Percentiles rank a stretch among this genome's conserved stretches.
Evolutionary conservation across 1,140 invertebrate species (phyloP).

Genomic region (Microplitis mediator): DNA sequence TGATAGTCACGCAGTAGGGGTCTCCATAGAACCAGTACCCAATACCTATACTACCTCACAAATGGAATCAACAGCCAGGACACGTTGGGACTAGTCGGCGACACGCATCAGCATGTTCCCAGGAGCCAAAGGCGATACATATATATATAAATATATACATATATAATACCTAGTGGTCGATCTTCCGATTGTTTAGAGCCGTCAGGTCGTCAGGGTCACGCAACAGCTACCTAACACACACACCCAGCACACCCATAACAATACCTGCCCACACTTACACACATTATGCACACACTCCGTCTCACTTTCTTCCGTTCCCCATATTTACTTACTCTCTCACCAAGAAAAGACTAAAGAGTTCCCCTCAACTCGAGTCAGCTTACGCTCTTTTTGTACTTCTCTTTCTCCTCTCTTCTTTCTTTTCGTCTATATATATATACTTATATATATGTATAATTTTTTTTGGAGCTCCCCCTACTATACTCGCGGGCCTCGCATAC

Average conservation of each 20-base stretch:
- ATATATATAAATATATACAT: no score
- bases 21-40: background rate
- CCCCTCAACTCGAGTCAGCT: constrained; percentile 3
- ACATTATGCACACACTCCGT: no score
- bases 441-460: constrained; percentile 14
- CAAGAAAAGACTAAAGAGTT: no score
- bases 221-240: background rate
- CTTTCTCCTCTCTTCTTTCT: background rate
- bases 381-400: constrained; percentile 25
- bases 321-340: no score
- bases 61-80: constrained; percentile 16
- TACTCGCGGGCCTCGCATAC: constrained; percentile 49
- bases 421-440: constrained; percentile 23
- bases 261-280: background rate
- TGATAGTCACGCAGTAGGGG: constrained; percentile 10
- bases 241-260: background rate
- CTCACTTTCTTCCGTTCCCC: no score
- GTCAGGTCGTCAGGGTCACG: constrained; percentile 41
- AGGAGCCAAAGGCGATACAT: constrained; percentile 41
- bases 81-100: constrained; percentile 12
- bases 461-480: constrained; percentile 8
- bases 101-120: constrained; percentile 47
- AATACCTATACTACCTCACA: background rate
- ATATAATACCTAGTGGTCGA: constrained; percentile 23
- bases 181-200: constrained; percentile 54